These are phyloP conservation scores for Phrynocephalus vlangalii DNA, from an alignment of 2,797 vertebrate species.

Conservation along the genomic window DNA sequence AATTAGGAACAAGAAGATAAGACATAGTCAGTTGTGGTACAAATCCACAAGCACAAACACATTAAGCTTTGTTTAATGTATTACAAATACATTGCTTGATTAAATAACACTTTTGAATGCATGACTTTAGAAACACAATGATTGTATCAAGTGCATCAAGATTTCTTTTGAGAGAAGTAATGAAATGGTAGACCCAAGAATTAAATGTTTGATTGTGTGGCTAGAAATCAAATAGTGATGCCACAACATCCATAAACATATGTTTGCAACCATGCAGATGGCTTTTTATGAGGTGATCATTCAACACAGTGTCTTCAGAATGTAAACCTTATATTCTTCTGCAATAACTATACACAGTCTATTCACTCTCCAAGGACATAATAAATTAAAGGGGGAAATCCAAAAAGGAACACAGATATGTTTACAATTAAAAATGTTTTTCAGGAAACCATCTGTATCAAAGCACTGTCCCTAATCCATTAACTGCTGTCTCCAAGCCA, in stretches of 20 bases:
- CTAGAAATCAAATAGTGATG: constrained; percentile 69
- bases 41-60: constrained; percentile 45
- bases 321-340: constrained; percentile 72
- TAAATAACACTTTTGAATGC: constrained; percentile 58
- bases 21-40: not conserved
- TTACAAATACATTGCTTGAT: constrained; percentile 57
- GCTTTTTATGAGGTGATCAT: constrained; percentile 64
- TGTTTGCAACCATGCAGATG: constrained; percentile 71
- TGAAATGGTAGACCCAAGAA: not conserved
- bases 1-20: constrained; percentile 20
- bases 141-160: not conserved
- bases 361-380: constrained; percentile 76
- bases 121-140: constrained; percentile 53
- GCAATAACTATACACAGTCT: constrained; percentile 55
- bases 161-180: not conserved
- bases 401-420: constrained; percentile 77
- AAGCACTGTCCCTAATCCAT: constrained; percentile 82
- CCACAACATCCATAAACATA: constrained; percentile 70
- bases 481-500: constrained; percentile 83
- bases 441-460: constrained; percentile 82
- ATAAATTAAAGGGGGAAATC: constrained; percentile 64
- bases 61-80: constrained; percentile 61
- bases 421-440: constrained; percentile 82
- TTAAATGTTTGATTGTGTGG: constrained; percentile 47
- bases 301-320: constrained; percentile 76